Base-by-base conservation (phyloP, 2,797 vertebrate species). In the Mormyrus proboscirostris region DNA sequence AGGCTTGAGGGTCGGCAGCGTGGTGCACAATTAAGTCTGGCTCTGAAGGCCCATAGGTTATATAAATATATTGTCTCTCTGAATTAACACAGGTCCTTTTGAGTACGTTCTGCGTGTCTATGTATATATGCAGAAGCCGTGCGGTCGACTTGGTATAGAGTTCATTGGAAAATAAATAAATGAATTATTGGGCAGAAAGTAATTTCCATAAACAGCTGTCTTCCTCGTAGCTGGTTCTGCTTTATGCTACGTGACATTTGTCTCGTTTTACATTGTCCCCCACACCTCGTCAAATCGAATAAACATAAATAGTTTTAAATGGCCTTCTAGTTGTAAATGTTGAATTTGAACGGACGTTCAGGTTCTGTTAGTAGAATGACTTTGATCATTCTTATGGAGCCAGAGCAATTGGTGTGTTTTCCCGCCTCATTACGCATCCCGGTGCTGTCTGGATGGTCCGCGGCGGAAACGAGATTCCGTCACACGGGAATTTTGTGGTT, bases 41-140 rank as follows among this genome's bases (percentile, higher is more conserved):
- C 76, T 69, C 49, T 84, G 41, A 88, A 62, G 85, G 51, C 88
- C 86, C n/a, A 87, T 88, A 88, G 90, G 90, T 89, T 65, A 90
- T 89, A 87, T 88, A 90, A 91, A 90, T 65, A 65, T 89, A 47
- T 76, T 87, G 88, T 88, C 41, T 55, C 38, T 79, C 49, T n/a
- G 55, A 86, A 89, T 90, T 85, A 90, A 49, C 76, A 49, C 9
- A 3, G 19, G 19, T 6, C 8, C 12, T 22, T 10, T 6, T 47
- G 38, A 3, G 22, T 59, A 8, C n/a, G 2, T 57, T 22, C 65
- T 53, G 33, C 14, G 3, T 44, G 49, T 76, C 25, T 12, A 29
- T 50, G 29, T 51, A 59, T 76, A 25, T 14, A 73, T 29, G n/a
- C 41, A 47, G 76, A 84, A 84, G 82, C 9, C 22, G 16, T 7